phyloP scores from a whole-genome alignment of 2,113 vertebrate species.

The Lota lota region DNA sequence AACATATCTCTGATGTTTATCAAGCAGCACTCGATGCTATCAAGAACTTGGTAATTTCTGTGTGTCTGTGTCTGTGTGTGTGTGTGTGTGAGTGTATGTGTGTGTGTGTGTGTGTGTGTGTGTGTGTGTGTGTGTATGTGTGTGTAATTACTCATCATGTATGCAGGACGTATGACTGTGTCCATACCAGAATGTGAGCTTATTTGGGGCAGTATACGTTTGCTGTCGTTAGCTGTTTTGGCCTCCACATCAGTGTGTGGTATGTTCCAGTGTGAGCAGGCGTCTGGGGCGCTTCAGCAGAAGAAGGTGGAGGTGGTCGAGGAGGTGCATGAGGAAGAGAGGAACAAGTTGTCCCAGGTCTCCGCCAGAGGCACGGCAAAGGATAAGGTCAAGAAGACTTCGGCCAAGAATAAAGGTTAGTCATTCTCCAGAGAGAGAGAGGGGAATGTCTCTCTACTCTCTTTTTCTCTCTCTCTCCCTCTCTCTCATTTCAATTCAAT shows the following conservation, averaged over 20 bases:
- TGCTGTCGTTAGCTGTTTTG: background rate
- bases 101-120: too few species aligned
- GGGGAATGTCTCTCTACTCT: background rate
- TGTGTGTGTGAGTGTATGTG: too few species aligned
- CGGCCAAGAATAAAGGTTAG: conserved; percentile 39
- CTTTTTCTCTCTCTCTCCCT: too few species aligned
- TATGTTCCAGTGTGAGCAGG: conserved; percentile 7
- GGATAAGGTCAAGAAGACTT: conserved; percentile 20
- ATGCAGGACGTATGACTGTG: too few species aligned
- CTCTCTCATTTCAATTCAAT: too few species aligned
- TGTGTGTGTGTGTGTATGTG: too few species aligned
- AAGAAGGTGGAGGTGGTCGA: too few species aligned
- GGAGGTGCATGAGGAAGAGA: too few species aligned
- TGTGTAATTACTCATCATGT: background rate
- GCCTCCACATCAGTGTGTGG: background rate
- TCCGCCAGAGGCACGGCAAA: conserved; percentile 46
- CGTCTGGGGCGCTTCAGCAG: too few species aligned
- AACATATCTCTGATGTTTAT: conserved; percentile 67
- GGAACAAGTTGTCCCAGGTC: too few species aligned
- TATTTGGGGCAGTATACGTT: too few species aligned
- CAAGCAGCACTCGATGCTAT: conserved; percentile 70
- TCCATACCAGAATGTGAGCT: too few species aligned
- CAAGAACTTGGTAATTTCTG: conserved; percentile 72
- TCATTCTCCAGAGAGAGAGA: background rate
- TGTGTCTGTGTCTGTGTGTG: background rate